These are phyloP conservation scores for Bradypodion pumilum DNA, from an alignment of 2,797 vertebrate species.

Conservation along the genomic window DNA sequence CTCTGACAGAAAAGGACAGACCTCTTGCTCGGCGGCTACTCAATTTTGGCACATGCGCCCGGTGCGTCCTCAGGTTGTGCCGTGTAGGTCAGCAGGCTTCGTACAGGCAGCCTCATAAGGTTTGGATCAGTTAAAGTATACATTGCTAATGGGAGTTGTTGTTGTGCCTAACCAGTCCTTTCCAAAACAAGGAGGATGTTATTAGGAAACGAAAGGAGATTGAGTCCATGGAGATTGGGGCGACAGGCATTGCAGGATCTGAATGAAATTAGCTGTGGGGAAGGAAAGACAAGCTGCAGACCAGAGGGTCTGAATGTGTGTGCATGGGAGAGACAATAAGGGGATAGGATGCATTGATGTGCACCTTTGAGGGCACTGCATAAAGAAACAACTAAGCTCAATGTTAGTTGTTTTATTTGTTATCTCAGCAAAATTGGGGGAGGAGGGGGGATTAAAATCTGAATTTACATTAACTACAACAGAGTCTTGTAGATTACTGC, in stretches of 20 bases:
- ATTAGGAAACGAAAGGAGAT: not conserved
- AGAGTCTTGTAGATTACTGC: not conserved
- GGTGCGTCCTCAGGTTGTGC: conserved; percentile 93
- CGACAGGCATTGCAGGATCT: not conserved
- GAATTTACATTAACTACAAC: not conserved
- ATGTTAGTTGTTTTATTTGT: not conserved
- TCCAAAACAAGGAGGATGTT: not conserved
- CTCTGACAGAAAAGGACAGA: conserved; percentile 85
- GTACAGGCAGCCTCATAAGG: conserved; percentile 83
- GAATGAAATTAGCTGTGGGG: not conserved
- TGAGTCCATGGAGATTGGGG: too few relatives aligned
- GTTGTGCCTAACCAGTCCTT: not conserved
- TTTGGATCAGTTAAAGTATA: conserved; percentile 61
- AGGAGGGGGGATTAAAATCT: not conserved
- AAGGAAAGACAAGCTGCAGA: not conserved
- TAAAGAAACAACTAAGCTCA: not conserved
- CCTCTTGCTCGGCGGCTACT: conserved; percentile 82
- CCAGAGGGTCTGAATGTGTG: not conserved
- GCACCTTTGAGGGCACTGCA: not conserved
- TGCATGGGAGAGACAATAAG: not conserved
- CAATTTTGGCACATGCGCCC: conserved; percentile 84
- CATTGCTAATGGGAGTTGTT: not conserved
- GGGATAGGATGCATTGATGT: not conserved
- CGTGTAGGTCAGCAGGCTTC: conserved; percentile 79
- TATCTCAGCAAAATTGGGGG: not conserved